Percentiles rank a stretch among this genome's conserved stretches.
These are phyloP conservation scores for Mastacembelus armatus DNA, from an alignment of 2,797 vertebrate genomes.

Conservation along the genomic window DNA sequence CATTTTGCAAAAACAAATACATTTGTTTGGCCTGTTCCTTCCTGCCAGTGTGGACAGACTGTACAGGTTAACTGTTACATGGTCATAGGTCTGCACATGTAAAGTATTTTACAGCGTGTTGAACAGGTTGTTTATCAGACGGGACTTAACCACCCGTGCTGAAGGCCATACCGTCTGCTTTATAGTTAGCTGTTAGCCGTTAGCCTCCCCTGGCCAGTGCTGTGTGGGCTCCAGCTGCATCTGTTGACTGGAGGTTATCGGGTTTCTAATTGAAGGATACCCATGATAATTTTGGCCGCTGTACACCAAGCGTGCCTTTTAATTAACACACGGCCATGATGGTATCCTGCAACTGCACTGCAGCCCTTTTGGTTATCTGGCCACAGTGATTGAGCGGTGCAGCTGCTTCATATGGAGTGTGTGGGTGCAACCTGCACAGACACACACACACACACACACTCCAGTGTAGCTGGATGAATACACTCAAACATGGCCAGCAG, in stretches of 20 bases:
- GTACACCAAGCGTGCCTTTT: slow-evolving; percentile 65
- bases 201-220: slow-evolving; percentile 43
- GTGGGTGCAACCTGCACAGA: slow-evolving; percentile 22
- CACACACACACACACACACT: neutral
- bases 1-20: slow-evolving; percentile 15
- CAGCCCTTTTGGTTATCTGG: slow-evolving; percentile 56
- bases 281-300: slow-evolving; percentile 69
- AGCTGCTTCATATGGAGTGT: slow-evolving; percentile 45
- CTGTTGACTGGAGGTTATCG: slow-evolving; percentile 69
- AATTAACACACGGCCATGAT: slow-evolving; percentile 70
- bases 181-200: slow-evolving; percentile 56
- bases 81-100: slow-evolving; percentile 42
- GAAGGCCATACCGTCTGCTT: slow-evolving; percentile 32
- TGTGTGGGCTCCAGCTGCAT: slow-evolving; percentile 59
- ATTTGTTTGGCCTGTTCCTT: slow-evolving; percentile 22
- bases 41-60: slow-evolving; percentile 11
- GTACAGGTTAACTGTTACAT: slow-evolving; percentile 15
- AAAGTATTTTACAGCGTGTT: slow-evolving; percentile 44
- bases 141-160: slow-evolving; percentile 19
- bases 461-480: slow-evolving; percentile 18
- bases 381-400: slow-evolving; percentile 45
- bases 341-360: slow-evolving; percentile 62
- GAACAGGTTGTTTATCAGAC: slow-evolving; percentile 48
- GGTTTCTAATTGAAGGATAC: slow-evolving; percentile 78
- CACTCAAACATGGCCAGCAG: slow-evolving; percentile 5